Conservation (phyloP, 1,140 invertebrate species). For the Marisa cornuarietis region DNA sequence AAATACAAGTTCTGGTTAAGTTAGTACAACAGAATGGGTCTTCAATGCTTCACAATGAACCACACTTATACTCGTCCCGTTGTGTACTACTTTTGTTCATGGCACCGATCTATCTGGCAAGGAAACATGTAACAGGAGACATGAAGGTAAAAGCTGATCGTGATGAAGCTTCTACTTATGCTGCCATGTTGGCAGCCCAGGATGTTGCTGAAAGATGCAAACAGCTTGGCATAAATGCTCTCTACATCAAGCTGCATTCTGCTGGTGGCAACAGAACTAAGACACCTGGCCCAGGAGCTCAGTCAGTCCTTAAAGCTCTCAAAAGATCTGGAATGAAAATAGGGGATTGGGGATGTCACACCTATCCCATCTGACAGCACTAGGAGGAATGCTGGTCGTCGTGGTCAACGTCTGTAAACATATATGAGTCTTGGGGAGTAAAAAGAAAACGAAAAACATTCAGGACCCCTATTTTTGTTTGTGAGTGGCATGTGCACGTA, state of each 20-base stretch:
- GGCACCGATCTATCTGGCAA: slow-evolving; percentile 98
- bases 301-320: slow-evolving; percentile 95
- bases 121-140: slow-evolving; percentile 98
- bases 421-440: neutral
- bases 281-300: slow-evolving; percentile 90
- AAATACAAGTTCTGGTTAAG: too few relatives aligned
- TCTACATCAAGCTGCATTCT: slow-evolving; percentile 97
- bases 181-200: slow-evolving; percentile 99
- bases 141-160: slow-evolving; percentile 99
- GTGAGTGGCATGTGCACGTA: too few relatives aligned
- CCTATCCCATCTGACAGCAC: slow-evolving; percentile 99
- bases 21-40: too few relatives aligned
- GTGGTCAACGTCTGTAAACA: slow-evolving; percentile 96
- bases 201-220: slow-evolving; percentile 99
- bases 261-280: slow-evolving; percentile 91
- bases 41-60: too few relatives aligned
- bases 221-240: slow-evolving; percentile 91
- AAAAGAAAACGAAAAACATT: neutral
- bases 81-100: slow-evolving; percentile 99
- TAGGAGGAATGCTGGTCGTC: slow-evolving; percentile 98
- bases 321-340: slow-evolving; percentile 98
- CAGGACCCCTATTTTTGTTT: too few relatives aligned
- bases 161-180: slow-evolving; percentile 99
- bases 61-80: too few relatives aligned
- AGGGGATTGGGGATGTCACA: slow-evolving; percentile 98